Conservation (phyloP, 1,140 invertebrate genomes). For the Globodera ellingtonae region DNA sequence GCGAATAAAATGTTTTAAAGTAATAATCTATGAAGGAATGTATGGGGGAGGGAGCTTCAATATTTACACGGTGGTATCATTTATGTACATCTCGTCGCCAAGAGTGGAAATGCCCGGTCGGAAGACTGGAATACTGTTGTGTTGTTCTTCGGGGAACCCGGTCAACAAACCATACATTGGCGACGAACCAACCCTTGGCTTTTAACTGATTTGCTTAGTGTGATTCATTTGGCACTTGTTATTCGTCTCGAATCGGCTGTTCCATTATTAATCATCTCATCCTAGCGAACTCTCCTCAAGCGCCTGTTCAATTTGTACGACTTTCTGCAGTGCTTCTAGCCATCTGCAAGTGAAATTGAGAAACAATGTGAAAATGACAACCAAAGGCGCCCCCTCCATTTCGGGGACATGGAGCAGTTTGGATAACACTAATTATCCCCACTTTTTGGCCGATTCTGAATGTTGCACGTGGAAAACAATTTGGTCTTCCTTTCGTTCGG, state of each 20-base stretch:
- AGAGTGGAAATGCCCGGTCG: too few species aligned
- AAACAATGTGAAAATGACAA: too few species aligned
- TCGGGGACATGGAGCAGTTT: neutral
- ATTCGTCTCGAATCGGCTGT: too few species aligned
- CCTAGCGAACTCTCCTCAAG: neutral
- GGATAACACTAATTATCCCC: neutral
- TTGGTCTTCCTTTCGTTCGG: conserved; percentile 49
- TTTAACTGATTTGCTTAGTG: too few species aligned
- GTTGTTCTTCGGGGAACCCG: too few species aligned
- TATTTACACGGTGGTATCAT: neutral
- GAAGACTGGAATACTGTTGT: too few species aligned
- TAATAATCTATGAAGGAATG: neutral
- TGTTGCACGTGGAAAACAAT: conserved; percentile 45
- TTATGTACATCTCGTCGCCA: neutral
- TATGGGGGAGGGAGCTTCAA: neutral
- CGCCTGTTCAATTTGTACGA: conserved; percentile 16
- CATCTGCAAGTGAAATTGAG: conserved; percentile 13
- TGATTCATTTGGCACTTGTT: too few species aligned
- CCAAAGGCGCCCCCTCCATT: too few species aligned
- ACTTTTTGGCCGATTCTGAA: conserved; percentile 42
- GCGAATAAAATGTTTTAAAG: neutral
- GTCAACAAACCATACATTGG: too few species aligned
- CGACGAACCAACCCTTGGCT: too few species aligned
- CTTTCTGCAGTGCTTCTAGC: conserved; percentile 17
- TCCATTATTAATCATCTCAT: neutral